These are phyloP conservation scores for Meghimatium bilineatum DNA, from an alignment of 2,888 invertebrate species.

Conservation along the genomic window DNA sequence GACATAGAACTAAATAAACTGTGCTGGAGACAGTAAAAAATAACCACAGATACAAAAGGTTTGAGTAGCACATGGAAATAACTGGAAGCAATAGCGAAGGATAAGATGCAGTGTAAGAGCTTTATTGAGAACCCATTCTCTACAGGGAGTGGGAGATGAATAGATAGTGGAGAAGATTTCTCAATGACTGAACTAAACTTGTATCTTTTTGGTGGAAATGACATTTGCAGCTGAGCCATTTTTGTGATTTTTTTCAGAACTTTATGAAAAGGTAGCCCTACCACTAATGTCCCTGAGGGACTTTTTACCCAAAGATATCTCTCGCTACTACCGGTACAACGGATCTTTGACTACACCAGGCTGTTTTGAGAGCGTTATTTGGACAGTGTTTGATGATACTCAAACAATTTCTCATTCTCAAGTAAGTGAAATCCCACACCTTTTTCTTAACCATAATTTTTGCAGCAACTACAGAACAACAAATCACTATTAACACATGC, in stretches of 20 bases:
- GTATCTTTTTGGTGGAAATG: no score
- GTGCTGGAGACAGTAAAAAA: no score
- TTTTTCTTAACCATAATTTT: background rate
- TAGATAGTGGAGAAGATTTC: no score
- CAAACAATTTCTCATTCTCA: conserved; percentile 67
- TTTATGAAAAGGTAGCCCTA: conserved; percentile 43
- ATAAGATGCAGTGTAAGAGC: no score
- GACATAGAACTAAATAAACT: no score
- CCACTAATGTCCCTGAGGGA: conserved; percentile 61
- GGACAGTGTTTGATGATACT: conserved; percentile 71
- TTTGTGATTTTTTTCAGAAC: background rate
- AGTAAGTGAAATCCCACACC: conserved; percentile 54
- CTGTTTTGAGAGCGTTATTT: conserved; percentile 72
- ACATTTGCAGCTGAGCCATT: background rate
- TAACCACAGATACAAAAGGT: no score
- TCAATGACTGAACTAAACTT: no score
- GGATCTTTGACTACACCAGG: conserved; percentile 74
- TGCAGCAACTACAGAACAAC: background rate
- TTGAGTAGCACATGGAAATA: no score
- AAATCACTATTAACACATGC: no score
- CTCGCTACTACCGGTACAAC: conserved; percentile 70
- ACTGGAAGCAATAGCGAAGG: no score
- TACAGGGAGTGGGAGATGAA: no score
- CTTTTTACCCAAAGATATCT: conserved; percentile 65
- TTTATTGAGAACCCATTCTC: no score